Base-by-base conservation (phyloP, 2,797 vertebrate species). In the Myotis daubentonii region DNA sequence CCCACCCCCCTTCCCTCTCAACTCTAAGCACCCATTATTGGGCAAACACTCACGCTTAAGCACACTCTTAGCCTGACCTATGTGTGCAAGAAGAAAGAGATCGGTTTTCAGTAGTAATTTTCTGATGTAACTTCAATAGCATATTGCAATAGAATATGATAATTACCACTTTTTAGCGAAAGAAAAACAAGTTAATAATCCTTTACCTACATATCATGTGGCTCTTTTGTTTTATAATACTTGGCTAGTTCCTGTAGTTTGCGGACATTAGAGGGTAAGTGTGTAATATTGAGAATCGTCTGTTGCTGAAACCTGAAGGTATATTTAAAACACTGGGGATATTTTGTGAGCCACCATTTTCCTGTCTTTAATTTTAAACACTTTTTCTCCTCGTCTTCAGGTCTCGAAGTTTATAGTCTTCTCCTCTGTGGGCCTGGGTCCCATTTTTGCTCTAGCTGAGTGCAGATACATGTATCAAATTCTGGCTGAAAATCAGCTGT, bases 381-480 rank as follows among this genome's bases (percentile, higher is more conserved):
- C 76, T 55, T 20, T 78, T 93, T 93, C 83, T 85, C 66, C 62
- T 90, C 55, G 81, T 80, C 93, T 89, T 87, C 68, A 86, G 84
- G 83, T 89, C 95, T 95, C 49, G 44, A 93, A 94, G 94, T 96
- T 97, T 94, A 89, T 62, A 66, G 91, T 80, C 76, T 70, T 83
- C 71, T 93, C 22, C 68, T 90, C 89, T 82, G 66, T 65, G 84
- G 97, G 95, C 89, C 74, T n/a, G 25, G 51, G 76, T 96, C 92
- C 92, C 87, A 85, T 92, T 97, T 94, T 70, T 47, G 38, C 92
- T 87, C 71, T 71, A 92, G 80, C 28, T 94, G 92, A 94, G 89
- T 0, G 19, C 90, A 96, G 97, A 96, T 97, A 97, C 94, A 87
- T 94, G 95, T 97, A 96, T 97, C 96, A 95, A 96, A 94, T 97